Evolutionary conservation across 2,888 invertebrate species (phyloP), one percentile per base, ranked within the genome.

Genomic region (Monochamus alternatus): DNA sequence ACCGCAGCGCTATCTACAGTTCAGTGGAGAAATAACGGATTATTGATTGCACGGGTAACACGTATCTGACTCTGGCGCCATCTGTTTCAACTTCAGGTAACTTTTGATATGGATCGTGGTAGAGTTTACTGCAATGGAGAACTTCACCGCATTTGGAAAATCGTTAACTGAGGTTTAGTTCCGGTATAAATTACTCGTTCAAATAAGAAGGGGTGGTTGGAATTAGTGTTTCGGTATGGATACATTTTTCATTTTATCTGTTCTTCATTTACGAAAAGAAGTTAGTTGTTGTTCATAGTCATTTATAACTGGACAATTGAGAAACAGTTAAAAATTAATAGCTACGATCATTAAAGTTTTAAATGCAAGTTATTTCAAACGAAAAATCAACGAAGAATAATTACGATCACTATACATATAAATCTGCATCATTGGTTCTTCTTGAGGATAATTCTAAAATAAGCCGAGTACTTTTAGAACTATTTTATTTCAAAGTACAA

Each of bases 1-100:
- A 22, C 22, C 4, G 14, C 9, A 44, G 22, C 44, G 63, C 63
- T 9, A 10, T 44, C 63, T 64, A 38, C 44, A 30, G 63, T 14
- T 14, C 22, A 44, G 22, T 14, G 44, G 63, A 12, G 8, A 64
- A 43, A 30, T 64, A 44, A 64, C 43, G 14, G 3, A 22, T 30
- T 64, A 64, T 64, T 64, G 63, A 64, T 64, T 64, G 44, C n/a
- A 43, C 38, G 2, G 44, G 9, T 10, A 43, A 44, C 3, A 44
- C 3, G 12, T 4, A 10, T 44, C 5, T 4, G 22, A 38, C 38
- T 38, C 2, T n/a, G 22, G 44, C 63, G n/a, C 63, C 44, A 64
- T 14, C 44, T 64, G 14, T 4, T 64, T n/a, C 12, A 2, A 12
- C 7, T 3, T 44, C 22, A 44, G 44, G 14, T 9, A 64, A 14